Evolutionary conservation across 2,888 invertebrate genomes (phyloP).

Genomic region (Drosophila merina): DNA sequence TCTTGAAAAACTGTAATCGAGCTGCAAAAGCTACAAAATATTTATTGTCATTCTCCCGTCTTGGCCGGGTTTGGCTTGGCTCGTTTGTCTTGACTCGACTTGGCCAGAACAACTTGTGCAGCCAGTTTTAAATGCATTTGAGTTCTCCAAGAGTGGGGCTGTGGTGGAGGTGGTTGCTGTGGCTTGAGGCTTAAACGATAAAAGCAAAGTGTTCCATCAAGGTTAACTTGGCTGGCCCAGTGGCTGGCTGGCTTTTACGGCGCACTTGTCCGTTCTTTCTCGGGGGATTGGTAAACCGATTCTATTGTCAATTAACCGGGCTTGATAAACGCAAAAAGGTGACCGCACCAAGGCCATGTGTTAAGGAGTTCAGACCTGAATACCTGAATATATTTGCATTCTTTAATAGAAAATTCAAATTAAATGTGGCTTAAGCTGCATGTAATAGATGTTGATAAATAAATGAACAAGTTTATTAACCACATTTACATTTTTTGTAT

Average conservation of each 20-base stretch:
- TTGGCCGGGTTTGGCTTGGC: constrained; percentile 16
- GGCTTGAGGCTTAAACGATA: constrained; percentile 14
- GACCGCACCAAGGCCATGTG: constrained; percentile 34
- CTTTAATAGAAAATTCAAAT: too few relatives aligned
- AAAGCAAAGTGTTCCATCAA: constrained; percentile 59
- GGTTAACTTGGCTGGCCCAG: constrained; percentile 67
- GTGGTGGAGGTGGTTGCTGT: neutral
- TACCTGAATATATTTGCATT: constrained; percentile 23
- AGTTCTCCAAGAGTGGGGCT: constrained; percentile 32
- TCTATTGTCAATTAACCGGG: constrained; percentile 42
- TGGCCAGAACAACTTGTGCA: constrained; percentile 62
- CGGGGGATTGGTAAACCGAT: constrained; percentile 34
- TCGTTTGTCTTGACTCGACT: constrained; percentile 14
- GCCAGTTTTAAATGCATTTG: constrained; percentile 67
- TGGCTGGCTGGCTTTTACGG: constrained; percentile 57
- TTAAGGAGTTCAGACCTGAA: constrained; percentile 14
- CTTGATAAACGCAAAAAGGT: constrained; percentile 24
- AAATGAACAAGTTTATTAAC: too few relatives aligned
- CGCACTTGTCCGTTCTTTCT: constrained; percentile 58
- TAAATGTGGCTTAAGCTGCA: too few relatives aligned
- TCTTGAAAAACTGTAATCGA: constrained; percentile 58
- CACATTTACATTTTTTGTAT: too few relatives aligned
- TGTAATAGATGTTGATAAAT: too few relatives aligned
- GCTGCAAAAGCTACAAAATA: constrained; percentile 43
- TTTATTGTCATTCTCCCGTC: constrained; percentile 54